phyloP scores from a whole-genome alignment of 2,113 vertebrate genomes.

The Notarius quadriscutis region DNA sequence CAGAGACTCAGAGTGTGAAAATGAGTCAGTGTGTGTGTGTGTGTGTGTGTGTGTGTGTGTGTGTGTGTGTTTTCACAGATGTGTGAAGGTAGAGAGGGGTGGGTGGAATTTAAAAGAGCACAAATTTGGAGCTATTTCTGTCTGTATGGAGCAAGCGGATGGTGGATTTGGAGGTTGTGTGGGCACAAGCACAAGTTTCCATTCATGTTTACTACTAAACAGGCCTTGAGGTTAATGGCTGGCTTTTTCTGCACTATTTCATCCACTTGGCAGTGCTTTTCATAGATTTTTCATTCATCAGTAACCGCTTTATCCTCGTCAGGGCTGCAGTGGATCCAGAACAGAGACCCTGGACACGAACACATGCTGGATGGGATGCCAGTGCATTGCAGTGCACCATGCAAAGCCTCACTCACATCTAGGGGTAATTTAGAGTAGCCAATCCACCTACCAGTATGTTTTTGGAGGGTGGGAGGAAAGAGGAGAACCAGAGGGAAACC shows the following conservation, averaged over 20 bases:
- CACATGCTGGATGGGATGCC: background rate
- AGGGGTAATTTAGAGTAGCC: background rate
- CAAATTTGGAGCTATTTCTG: constrained; percentile 61
- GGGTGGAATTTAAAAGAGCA: constrained; percentile 63
- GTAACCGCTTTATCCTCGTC: background rate
- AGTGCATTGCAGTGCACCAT: background rate
- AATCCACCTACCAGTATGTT: background rate
- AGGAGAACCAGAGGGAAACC: background rate
- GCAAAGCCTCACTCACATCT: too few species aligned
- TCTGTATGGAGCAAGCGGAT: constrained; percentile 32
- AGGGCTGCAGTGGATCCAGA: background rate
- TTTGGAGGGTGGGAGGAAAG: background rate
- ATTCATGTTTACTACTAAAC: constrained; percentile 55
- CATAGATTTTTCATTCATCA: constrained; percentile 5
- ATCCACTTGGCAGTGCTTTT: background rate
- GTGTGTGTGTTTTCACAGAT: constrained; percentile 20
- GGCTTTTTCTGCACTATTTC: constrained; percentile 11
- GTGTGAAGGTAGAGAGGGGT: constrained; percentile 49
- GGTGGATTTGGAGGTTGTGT: constrained; percentile 53
- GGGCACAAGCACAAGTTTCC: constrained; percentile 58
- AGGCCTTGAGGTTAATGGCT: constrained; percentile 16
- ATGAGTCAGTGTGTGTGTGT: constrained; percentile 3
- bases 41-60: constrained; percentile 14
- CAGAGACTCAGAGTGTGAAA: background rate
- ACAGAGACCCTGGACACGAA: background rate